A percentile compares a stretch with the other conserved stretches of the same genome.
phyloP scores from a whole-genome alignment of 2,888 invertebrate genomes.

The Tanypteryx hageni region DNA sequence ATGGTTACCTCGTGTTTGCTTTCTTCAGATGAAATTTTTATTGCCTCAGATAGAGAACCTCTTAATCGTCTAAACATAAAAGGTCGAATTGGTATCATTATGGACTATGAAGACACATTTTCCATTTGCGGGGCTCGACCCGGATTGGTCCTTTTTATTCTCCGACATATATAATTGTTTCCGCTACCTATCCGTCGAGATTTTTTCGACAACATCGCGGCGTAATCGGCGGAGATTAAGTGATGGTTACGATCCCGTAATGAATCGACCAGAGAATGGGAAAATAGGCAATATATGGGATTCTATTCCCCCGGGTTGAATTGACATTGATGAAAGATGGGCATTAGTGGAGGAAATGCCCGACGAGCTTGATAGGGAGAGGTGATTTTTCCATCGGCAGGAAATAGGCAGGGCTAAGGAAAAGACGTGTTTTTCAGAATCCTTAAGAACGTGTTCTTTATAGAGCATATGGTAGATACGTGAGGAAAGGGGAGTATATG shows the following conservation, averaged over 20 bases:
- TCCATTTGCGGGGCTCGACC: not conserved
- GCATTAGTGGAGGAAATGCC: not conserved
- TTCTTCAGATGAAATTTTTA: not conserved
- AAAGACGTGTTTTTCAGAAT: not conserved
- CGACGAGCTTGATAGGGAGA: not conserved
- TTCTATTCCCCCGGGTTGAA: not conserved
- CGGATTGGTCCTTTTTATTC: not conserved
- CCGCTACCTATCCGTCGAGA: not conserved
- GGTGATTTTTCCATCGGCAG: not conserved
- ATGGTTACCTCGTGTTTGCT: slow-evolving; percentile 19
- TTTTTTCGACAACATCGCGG: not conserved
- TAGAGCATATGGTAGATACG: not conserved
- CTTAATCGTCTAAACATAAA: not conserved
- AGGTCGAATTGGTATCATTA: slow-evolving; percentile 20
- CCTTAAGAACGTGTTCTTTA: no score
- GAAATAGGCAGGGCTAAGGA: not conserved
- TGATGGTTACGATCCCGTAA: slow-evolving; percentile 1
- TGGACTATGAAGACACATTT: not conserved
- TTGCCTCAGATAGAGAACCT: not conserved
- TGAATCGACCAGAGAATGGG: not conserved
- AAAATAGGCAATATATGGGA: not conserved
- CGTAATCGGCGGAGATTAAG: not conserved
- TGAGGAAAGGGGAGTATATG: not conserved
- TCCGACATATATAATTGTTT: not conserved
- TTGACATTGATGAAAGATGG: not conserved